These are phyloP conservation scores for Stigmatopora argus DNA, from an alignment of 2,113 vertebrate genomes.

Conservation along the genomic window DNA sequence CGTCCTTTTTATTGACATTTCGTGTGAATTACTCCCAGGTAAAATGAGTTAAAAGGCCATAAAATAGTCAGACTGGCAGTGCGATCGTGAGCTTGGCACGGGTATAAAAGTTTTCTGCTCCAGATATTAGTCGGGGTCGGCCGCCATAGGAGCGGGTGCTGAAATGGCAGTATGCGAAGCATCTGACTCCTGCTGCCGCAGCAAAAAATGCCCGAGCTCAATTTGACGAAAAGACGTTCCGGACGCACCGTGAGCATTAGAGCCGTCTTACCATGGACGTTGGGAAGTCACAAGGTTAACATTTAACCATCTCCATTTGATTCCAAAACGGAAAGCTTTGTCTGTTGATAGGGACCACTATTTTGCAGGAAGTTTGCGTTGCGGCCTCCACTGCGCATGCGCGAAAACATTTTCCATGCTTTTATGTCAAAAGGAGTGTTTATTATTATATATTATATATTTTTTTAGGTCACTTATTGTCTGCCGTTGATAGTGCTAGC, in stretches of 20 bases:
- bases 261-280: slow-evolving; percentile 62
- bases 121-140: slow-evolving; percentile 48
- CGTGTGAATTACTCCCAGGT: no score
- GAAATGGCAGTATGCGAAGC: slow-evolving; percentile 49
- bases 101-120: slow-evolving; percentile 43
- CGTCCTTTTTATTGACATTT: background rate
- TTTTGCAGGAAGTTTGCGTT: slow-evolving; percentile 66
- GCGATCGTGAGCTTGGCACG: slow-evolving; percentile 11
- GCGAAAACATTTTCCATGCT: slow-evolving; percentile 10
- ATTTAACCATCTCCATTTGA: slow-evolving; percentile 29
- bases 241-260: background rate
- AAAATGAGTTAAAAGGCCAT: background rate
- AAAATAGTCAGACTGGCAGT: no score
- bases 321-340: slow-evolving; percentile 57
- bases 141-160: slow-evolving; percentile 32
- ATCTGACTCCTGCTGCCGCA: slow-evolving; percentile 11
- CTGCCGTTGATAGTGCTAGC: no score
- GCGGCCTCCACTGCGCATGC: slow-evolving; percentile 45
- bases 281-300: slow-evolving; percentile 15
- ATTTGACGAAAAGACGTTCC: background rate
- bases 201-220: background rate
- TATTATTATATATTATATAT: no score
- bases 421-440: background rate
- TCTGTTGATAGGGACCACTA: slow-evolving; percentile 72
- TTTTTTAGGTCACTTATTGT: no score